Base-by-base conservation (phyloP, 2,888 invertebrate genomes). In the Torymus aiolomorphi region DNA sequence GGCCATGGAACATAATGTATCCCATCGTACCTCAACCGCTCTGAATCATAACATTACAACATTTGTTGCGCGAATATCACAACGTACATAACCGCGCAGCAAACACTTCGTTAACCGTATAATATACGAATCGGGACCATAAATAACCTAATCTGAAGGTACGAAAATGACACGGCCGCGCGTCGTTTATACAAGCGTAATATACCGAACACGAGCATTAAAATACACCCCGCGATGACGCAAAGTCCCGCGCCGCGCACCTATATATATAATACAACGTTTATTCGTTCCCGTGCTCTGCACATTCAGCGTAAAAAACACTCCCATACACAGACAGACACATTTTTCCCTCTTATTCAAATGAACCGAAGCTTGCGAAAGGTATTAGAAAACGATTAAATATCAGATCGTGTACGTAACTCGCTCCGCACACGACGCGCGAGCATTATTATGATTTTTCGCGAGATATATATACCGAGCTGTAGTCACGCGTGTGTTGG, bases 351-450 rank as follows among this genome's bases (percentile, higher is more conserved):
- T 65, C 20, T 24, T 59, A 78, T 79, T 79, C 65, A 75, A 79
- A 79, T 79, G 78, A 79, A 13, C 66, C 59, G 59, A 77, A 62
- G 72, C 72, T 80, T 80, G 80, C 80, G 80, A 80, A 76, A 61
- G 80, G 80, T 67, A 76, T 80, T 76, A 72, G 76, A 76, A 76
- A 80, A 72, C 80, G 76, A 80, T 80, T 80, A 67, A 76, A 52
- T 72, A 76, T 80, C 76, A 72, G 72, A 78, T 78, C 66, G 72
- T 65, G 57, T 24, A 31, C 31, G 31, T 31, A 31, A 31, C 31
- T 31, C 31, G 31, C 31, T 31, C 3, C 5, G 31, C 31, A 31
- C 31, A 5, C 3, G 31, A 31, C n/a, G n/a, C n/a, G 42, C 78
- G 61, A 67, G 63, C 59, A 56, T 49, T 78, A 73, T 78, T 78